phyloP scores from a whole-genome alignment of 1,140 invertebrate genomes.

The Bombyx mori region ASM3026992v2 NC_085125.1:8635501-8636000 shows the following conservation, averaged over 20 bases:
- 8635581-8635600: conserved; percentile 80
- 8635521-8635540: conserved; percentile 38
- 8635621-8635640: conserved; percentile 87
- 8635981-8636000: no score
- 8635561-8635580: conserved; percentile 77
- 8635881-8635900: no score
- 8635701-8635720: conserved; percentile 79
- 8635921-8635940: no score
- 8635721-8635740: conserved; percentile 45
- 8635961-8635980: no score
- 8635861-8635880: no score
- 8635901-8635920: no score
- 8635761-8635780: conserved; percentile 66
- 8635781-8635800: conserved; percentile 21
- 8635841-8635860: no score
- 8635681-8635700: conserved; percentile 73
- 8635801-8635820: no score
- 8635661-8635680: conserved; percentile 89
- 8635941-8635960: no score
- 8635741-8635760: conserved; percentile 41
- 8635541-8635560: conserved; percentile 73
- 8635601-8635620: conserved; percentile 87
- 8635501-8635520: conserved; percentile 55
- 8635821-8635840: no score
- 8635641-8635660: conserved; percentile 88